phyloP scores from a whole-genome alignment of 1,140 invertebrate species.

The Brachionus rubens region DNA sequence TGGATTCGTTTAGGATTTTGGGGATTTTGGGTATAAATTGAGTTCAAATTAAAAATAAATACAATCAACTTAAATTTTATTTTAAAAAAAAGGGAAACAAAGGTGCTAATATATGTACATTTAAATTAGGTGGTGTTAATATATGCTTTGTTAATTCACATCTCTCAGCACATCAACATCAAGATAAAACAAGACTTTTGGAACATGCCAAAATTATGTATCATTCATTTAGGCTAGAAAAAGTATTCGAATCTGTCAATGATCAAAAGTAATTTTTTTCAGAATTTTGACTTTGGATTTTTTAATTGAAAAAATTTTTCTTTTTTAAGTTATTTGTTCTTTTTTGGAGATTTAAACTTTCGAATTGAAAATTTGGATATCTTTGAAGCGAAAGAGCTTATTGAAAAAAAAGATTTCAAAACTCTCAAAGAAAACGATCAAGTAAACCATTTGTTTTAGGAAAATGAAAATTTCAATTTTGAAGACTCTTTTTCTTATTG shows the following conservation, averaged over 20 bases:
- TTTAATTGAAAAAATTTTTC: not conserved
- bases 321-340: slow-evolving; percentile 16
- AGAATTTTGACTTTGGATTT: not conserved
- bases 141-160: slow-evolving; percentile 44
- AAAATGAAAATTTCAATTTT: no score
- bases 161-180: slow-evolving; percentile 31
- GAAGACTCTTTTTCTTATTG: not conserved
- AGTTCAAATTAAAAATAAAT: not conserved
- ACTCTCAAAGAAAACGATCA: slow-evolving; percentile 17
- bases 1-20: slow-evolving; percentile 29
- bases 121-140: slow-evolving; percentile 21
- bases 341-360: slow-evolving; percentile 45
- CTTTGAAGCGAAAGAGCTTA: not conserved
- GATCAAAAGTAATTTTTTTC: slow-evolving; percentile 11
- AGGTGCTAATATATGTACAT: slow-evolving; percentile 34
- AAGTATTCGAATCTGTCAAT: not conserved
- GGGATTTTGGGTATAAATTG: slow-evolving; percentile 6
- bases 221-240: not conserved
- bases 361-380: slow-evolving; percentile 31
- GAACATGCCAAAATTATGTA: slow-evolving; percentile 42
- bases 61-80: not conserved
- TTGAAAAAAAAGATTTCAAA: slow-evolving; percentile 13
- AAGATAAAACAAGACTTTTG: slow-evolving; percentile 12
- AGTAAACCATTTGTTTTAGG: no score
- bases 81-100: slow-evolving; percentile 28